Conservation (phyloP, 2,113 vertebrate genomes). For the Thomomys bottae region DNA sequence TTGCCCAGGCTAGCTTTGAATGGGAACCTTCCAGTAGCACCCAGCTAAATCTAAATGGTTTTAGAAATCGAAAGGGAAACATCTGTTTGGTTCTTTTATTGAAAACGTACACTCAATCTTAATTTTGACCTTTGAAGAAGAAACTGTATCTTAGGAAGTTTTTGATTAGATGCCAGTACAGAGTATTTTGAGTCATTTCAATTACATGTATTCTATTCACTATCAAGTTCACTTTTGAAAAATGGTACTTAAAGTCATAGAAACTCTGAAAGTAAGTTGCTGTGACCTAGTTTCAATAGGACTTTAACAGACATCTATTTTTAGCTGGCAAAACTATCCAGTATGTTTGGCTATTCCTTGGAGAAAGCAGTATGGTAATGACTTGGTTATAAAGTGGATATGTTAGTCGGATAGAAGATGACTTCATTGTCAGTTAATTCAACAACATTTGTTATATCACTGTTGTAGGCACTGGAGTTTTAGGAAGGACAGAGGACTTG, state of each 20-base stretch:
- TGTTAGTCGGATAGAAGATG: background rate
- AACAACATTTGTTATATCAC: background rate
- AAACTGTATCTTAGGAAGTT: no score
- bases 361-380: conserved; percentile 17
- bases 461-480: background rate
- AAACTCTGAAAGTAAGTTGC: conserved; percentile 38
- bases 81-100: conserved; percentile 22
- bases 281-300: background rate
- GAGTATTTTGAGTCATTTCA: background rate
- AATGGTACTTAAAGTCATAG: background rate
- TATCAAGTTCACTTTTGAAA: conserved; percentile 32
- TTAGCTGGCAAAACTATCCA: background rate
- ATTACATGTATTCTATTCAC: background rate
- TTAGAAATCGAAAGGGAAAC: background rate
- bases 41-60: background rate
- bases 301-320: conserved; percentile 34
- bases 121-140: conserved; percentile 47
- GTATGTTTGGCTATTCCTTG: conserved; percentile 13
- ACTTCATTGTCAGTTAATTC: conserved; percentile 28
- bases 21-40: no score
- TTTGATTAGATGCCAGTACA: conserved; percentile 31
- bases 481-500: background rate
- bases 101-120: background rate
- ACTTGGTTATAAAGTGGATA: background rate
- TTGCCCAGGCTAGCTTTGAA: no score